Evolutionary conservation across 2,797 vertebrate genomes (phyloP), one percentile per base, ranked within the genome.

Genomic region (Phoebastria nigripes): DNA sequence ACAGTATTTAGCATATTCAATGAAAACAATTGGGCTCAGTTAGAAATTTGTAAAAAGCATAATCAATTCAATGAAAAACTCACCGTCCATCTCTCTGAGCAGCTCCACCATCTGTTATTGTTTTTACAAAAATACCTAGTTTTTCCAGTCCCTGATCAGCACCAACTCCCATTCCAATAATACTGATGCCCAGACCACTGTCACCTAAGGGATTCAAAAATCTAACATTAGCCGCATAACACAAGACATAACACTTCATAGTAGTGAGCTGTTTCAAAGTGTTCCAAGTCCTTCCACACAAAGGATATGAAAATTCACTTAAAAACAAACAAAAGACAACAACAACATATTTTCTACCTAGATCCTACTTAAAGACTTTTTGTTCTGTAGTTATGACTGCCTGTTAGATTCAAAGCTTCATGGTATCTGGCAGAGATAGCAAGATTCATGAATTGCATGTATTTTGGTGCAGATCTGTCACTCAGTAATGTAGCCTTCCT

Each of bases 151-250:
- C 99, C 93, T 99, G 99, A 96, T 99, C 99, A 39, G 99, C 99
- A 94, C 99, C 99, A 77, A 99, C 99, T 93, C 99, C 99, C 99
- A 99, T 99, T 93, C 99, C 99, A 93, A 99, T 99, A 95, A 99
- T 99, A 96, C 99, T 99, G 97, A 99, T 99, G 63, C 99, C 99
- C 84, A 99, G 98, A 21, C 99, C 99, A 70, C 99, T 99, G 95
- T 99, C 99, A 97, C 99, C 99, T 99, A 67, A 39, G 21, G 47
- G 49, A 94, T 91, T 78, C 1, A 93, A 94, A 96, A 84, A 71
- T 82, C 26, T 20, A 69, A 71, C 8, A 37, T 94, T 39, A 96
- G 73, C 26, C 6, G 2, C 24, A 9, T 42, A 28, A 81, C 11
- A 44, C 5, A 74, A 18, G 14, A 87, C 9, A 1, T 20, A 93